Evolutionary conservation across 2,888 invertebrate genomes (phyloP), one percentile per base, ranked within the genome.

Genomic region (Drosophila rubida): DNA sequence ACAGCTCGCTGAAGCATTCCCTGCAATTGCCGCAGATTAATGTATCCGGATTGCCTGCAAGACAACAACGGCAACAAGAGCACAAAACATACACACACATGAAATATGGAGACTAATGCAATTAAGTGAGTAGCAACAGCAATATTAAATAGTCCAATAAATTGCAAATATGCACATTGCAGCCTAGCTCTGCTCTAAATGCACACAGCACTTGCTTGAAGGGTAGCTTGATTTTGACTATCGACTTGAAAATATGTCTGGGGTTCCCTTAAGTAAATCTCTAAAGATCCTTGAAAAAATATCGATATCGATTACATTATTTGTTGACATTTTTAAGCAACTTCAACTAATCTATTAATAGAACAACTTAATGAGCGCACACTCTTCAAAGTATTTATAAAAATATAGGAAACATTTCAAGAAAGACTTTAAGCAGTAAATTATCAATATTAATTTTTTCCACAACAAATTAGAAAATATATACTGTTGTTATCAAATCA

Each of bases 21-120:
- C 95, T 94, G 92, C 96, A 96, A 91, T 95, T 95, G 80, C 96
- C 96, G 91, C 96, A 96, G 89, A 96, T 95, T 91, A 96, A 93
- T 89, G 95, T 95, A 91, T 96, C 96, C 73, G 95, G 94, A 91
- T 94, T 94, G 92, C 94, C 95, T 95, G 65, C 91, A 93, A 89
- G n/a, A 32, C 11, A 1, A 4, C 30, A 32, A 30, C 23, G 5
- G 5, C 54, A 55, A 68, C 19, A 61, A 39, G 0, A n/a, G 1
- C 30, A 42, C 2, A 9, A 4, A 2, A 2, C 32, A 69, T 19
- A 55, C 6, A 69, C 27, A 51, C 6, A 32, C 42, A 55, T 68
- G 42, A 68, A 49, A 69, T 59, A 74, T 58, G 69, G 30, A 60
- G 57, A 44, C 50, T 22, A 46, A 48, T 30, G 39, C 44, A 53